These are phyloP conservation scores for Drosophila phalerata DNA, from an alignment of 2,888 invertebrate genomes.

Conservation along the genomic window DNA sequence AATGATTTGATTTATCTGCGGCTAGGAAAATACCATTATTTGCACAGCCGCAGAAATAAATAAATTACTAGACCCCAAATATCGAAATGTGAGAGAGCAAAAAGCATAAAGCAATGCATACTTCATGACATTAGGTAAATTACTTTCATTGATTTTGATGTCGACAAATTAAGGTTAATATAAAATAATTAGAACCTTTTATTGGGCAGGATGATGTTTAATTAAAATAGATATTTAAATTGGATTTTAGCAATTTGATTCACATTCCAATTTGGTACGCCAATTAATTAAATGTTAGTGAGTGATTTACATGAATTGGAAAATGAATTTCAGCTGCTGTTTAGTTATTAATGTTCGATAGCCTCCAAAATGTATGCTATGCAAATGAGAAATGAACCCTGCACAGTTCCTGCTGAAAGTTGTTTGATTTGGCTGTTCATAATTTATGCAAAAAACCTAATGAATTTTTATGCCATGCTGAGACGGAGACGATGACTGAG, in stretches of 20 bases:
- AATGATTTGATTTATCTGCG: conserved; percentile 75
- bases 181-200: conserved; percentile 33
- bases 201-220: neutral
- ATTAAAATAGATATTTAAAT: conserved; percentile 37
- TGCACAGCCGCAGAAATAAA: conserved; percentile 49
- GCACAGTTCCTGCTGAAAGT: neutral
- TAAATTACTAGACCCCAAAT: conserved; percentile 45
- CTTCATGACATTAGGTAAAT: conserved; percentile 38
- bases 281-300: conserved; percentile 38
- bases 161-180: conserved; percentile 45
- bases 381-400: conserved; percentile 18
- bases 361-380: conserved; percentile 21
- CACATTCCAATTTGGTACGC: conserved; percentile 12
- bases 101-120: conserved; percentile 14
- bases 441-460: conserved; percentile 76
- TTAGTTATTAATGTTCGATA: conserved; percentile 27
- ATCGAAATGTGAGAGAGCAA: conserved; percentile 6
- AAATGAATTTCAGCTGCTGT: conserved; percentile 8
- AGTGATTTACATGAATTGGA: conserved; percentile 6
- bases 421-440: conserved; percentile 39
- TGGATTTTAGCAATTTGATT: conserved; percentile 20
- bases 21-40: conserved; percentile 48
- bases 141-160: conserved; percentile 48
- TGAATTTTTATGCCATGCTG: conserved; percentile 65
- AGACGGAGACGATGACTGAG: neutral